These are phyloP conservation scores for Melieria omissa DNA, from an alignment of 2,888 invertebrate species.

Conservation along the genomic window DNA sequence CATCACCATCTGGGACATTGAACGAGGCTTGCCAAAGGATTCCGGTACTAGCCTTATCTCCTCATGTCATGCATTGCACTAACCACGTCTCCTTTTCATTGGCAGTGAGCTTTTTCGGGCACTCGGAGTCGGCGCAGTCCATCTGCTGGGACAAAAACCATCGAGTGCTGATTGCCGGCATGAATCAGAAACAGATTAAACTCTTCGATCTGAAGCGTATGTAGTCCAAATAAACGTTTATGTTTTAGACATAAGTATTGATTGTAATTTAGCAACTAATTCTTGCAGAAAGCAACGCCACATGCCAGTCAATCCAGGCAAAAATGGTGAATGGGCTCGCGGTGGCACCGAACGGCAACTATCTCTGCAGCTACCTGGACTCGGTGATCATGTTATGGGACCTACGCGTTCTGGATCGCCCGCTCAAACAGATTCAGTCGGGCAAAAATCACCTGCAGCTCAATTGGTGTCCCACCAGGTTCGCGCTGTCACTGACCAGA, in stretches of 20 bases:
- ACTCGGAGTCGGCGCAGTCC: slow-evolving; percentile 86
- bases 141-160: slow-evolving; percentile 84
- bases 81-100: not conserved
- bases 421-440: slow-evolving; percentile 76
- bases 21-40: slow-evolving; percentile 63
- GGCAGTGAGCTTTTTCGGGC: slow-evolving; percentile 75
- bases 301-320: slow-evolving; percentile 70
- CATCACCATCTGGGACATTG: slow-evolving; percentile 87
- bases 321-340: slow-evolving; percentile 87
- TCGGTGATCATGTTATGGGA: slow-evolving; percentile 90
- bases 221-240: slow-evolving; percentile 29
- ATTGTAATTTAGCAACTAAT: slow-evolving; percentile 24
- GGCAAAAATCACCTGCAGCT: slow-evolving; percentile 75
- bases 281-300: slow-evolving; percentile 72
- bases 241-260: not conserved
- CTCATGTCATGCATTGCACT: not conserved
- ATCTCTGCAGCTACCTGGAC: slow-evolving; percentile 86
- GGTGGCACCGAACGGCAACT: slow-evolving; percentile 82
- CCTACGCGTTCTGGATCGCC: slow-evolving; percentile 85
- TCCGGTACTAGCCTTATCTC: slow-evolving; percentile 45
- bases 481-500: not conserved
- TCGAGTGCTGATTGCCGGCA: slow-evolving; percentile 85
- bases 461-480: slow-evolving; percentile 89
- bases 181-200: slow-evolving; percentile 89
- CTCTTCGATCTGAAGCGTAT: slow-evolving; percentile 90